phyloP scores from a whole-genome alignment of 2,888 invertebrate species.

The Synanthedon vespiformis region DNA sequence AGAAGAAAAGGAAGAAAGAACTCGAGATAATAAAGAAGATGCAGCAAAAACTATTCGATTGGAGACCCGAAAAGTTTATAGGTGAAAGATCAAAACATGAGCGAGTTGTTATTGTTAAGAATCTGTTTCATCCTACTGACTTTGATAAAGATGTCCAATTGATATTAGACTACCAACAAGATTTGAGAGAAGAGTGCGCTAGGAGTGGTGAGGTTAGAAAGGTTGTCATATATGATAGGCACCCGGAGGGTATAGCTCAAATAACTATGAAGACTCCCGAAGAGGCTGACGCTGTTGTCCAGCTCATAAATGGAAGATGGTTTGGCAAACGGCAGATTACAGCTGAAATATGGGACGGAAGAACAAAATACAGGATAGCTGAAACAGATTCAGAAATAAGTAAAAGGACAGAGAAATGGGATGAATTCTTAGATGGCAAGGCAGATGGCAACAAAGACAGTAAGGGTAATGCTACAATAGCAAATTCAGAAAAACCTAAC shows the following conservation, averaged over 20 bases:
- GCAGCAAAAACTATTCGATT: conserved; percentile 95
- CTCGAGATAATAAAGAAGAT: conserved; percentile 91
- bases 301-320: conserved; percentile 88
- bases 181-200: conserved; percentile 87
- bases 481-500: too few species aligned
- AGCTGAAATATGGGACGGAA: conserved; percentile 95
- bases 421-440: conserved; percentile 79
- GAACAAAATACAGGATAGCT: conserved; percentile 89
- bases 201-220: conserved; percentile 94
- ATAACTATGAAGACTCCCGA: conserved; percentile 91
- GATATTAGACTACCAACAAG: conserved; percentile 91
- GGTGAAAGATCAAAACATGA: conserved; percentile 91
- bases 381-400: conserved; percentile 91
- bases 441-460: conserved; percentile 27
- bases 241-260: conserved; percentile 95
- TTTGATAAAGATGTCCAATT: conserved; percentile 91
- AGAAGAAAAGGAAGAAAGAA: conserved; percentile 88
- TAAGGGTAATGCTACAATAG: neutral
- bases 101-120: conserved; percentile 91
- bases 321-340: conserved; percentile 88
- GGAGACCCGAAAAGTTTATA: conserved; percentile 92
- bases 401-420: conserved; percentile 88
- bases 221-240: conserved; percentile 90
- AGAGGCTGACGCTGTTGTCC: conserved; percentile 91
- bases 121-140: conserved; percentile 88